Percentiles rank a stretch among this genome's conserved stretches.
Conservation (phyloP, 2,113 vertebrate species). For the Uria lomvia region DNA sequence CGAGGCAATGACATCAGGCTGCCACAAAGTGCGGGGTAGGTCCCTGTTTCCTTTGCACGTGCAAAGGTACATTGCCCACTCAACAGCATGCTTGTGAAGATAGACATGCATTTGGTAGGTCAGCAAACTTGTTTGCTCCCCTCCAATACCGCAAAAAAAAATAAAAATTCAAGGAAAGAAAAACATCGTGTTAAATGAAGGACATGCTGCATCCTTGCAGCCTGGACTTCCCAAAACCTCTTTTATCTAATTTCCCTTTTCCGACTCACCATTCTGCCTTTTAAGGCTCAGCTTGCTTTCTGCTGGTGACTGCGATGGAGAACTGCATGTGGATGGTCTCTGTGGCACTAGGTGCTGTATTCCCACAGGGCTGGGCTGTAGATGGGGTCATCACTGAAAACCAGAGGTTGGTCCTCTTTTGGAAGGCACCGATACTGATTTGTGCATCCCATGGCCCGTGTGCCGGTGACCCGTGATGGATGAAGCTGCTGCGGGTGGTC, state of each 20-base stretch:
- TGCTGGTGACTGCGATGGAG: background rate
- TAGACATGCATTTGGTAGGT: background rate
- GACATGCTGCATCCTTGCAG: background rate
- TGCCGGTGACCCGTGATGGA: background rate
- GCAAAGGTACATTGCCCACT: background rate
- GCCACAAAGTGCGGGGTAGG: background rate
- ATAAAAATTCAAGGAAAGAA: background rate
- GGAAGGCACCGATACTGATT: background rate
- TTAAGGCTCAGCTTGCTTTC: background rate
- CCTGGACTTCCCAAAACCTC: background rate
- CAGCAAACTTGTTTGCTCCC: background rate
- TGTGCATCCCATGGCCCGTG: background rate
- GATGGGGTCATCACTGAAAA: background rate
- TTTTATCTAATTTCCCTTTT: background rate
- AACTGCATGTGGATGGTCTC: rapidly evolving
- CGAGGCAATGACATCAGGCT: background rate
- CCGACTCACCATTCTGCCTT: background rate
- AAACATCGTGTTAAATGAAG: background rate
- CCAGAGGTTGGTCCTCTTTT: background rate
- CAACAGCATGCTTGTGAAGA: background rate
- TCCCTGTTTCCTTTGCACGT: background rate
- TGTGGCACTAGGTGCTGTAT: background rate
- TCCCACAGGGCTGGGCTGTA: background rate
- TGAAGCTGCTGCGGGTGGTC: background rate
- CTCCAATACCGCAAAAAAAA: background rate